These are phyloP conservation scores for Atta cephalotes DNA, from an alignment of 1,140 invertebrate species.

Conservation along the genomic window DNA sequence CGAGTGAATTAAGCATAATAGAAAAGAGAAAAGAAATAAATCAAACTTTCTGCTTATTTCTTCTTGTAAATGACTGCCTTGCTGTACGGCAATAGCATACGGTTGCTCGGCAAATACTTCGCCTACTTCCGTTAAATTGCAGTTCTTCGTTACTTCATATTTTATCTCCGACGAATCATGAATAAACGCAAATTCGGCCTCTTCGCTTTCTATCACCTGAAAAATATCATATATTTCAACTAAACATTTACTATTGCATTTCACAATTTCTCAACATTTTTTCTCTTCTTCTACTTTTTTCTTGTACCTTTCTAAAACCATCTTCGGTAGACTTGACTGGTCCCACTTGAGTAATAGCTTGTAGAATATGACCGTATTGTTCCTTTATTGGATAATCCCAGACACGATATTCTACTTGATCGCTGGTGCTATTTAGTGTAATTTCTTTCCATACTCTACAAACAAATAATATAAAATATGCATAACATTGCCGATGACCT, in stretches of 20 bases:
- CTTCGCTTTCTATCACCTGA: constrained; percentile 90
- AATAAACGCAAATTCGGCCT: constrained; percentile 95
- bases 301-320: constrained; percentile 90
- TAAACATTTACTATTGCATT: background rate
- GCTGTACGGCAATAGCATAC: constrained; percentile 95
- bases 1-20: background rate
- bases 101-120: constrained; percentile 96
- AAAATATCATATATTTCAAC: constrained; percentile 7
- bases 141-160: constrained; percentile 93
- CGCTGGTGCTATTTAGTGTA: constrained; percentile 92
- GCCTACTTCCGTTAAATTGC: constrained; percentile 94
- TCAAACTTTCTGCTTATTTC: constrained; percentile 90
- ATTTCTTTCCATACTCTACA: constrained; percentile 95
- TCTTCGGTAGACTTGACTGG: constrained; percentile 89
- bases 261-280: background rate
- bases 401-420: constrained; percentile 92
- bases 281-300: background rate
- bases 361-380: constrained; percentile 94
- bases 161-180: constrained; percentile 95
- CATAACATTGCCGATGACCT: background rate
- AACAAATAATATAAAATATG: constrained; percentile 51
- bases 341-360: constrained; percentile 93
- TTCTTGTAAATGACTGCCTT: constrained; percentile 93
- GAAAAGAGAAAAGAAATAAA: background rate
- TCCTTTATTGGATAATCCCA: constrained; percentile 98